Conservation (phyloP, 1,140 invertebrate genomes). For the Bemisia tabaci region DNA sequence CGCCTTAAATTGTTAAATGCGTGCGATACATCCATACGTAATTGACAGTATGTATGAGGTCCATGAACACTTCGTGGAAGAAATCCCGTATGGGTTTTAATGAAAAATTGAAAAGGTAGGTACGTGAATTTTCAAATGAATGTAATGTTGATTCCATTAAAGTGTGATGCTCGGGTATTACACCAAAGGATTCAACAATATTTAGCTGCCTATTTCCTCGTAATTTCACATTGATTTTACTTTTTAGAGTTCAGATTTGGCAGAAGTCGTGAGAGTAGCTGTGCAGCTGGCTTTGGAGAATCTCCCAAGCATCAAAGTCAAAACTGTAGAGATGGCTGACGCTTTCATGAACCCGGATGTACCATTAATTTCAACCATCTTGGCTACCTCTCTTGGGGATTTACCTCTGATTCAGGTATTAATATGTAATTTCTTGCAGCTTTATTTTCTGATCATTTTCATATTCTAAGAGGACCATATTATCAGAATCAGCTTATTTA, state of each 20-base stretch:
- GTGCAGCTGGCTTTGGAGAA: constrained; percentile 71
- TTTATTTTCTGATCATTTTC: neutral
- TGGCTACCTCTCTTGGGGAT: constrained; percentile 23
- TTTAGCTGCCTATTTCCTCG: neutral
- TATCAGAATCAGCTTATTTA: too few relatives aligned
- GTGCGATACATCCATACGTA: too few relatives aligned
- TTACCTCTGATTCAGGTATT: constrained; percentile 35
- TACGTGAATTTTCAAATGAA: too few relatives aligned
- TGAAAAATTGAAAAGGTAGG: too few relatives aligned
- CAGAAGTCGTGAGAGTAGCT: constrained; percentile 35
- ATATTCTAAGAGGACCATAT: neutral
- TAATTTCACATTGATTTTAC: constrained; percentile 8
- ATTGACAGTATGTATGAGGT: too few relatives aligned
- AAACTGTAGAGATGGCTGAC: constrained; percentile 50
- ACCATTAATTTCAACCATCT: constrained; percentile 30
- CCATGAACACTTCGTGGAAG: too few relatives aligned
- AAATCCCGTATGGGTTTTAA: too few relatives aligned
- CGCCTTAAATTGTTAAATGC: too few relatives aligned
- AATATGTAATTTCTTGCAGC: too few relatives aligned
- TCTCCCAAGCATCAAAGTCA: constrained; percentile 46
- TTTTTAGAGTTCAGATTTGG: constrained; percentile 18
- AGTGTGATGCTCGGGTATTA: too few relatives aligned
- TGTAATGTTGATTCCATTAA: too few relatives aligned
- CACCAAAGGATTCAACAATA: too few relatives aligned
- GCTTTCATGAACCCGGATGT: constrained; percentile 29